These are phyloP conservation scores for Morelia viridis DNA, from an alignment of 2,797 vertebrate species.

Conservation along the genomic window DNA sequence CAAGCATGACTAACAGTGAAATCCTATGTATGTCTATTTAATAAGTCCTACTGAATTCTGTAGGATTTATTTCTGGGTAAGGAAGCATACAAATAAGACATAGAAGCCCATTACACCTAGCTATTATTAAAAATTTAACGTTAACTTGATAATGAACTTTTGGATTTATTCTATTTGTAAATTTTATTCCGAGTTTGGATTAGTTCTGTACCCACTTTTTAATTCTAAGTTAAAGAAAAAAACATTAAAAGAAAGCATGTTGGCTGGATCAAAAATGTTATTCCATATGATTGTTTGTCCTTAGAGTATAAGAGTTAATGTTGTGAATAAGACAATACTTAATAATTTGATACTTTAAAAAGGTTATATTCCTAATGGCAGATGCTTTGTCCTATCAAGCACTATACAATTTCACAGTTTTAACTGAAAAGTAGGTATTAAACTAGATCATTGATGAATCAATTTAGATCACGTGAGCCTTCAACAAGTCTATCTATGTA, in stretches of 20 bases:
- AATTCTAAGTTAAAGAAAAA: background rate
- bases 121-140: background rate
- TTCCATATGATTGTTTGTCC: background rate
- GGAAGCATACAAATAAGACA: background rate
- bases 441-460: rapidly evolving
- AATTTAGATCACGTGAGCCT: background rate
- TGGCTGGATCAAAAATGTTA: background rate
- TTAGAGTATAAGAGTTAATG: background rate
- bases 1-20: background rate
- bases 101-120: background rate
- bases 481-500: background rate
- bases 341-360: background rate
- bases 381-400: background rate
- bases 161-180: background rate
- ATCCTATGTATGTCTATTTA: background rate
- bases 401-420: background rate
- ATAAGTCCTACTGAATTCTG: background rate
- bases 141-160: background rate
- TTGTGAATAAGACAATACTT: slow-evolving; percentile 14
- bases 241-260: background rate
- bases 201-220: background rate
- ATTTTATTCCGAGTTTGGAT: background rate
- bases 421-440: slow-evolving; percentile 25
- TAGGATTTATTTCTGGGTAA: background rate
- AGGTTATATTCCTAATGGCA: slow-evolving; percentile 21